These are phyloP conservation scores for Brotula barbata DNA, from an alignment of 2,797 vertebrate genomes.

Conservation along the genomic window DNA sequence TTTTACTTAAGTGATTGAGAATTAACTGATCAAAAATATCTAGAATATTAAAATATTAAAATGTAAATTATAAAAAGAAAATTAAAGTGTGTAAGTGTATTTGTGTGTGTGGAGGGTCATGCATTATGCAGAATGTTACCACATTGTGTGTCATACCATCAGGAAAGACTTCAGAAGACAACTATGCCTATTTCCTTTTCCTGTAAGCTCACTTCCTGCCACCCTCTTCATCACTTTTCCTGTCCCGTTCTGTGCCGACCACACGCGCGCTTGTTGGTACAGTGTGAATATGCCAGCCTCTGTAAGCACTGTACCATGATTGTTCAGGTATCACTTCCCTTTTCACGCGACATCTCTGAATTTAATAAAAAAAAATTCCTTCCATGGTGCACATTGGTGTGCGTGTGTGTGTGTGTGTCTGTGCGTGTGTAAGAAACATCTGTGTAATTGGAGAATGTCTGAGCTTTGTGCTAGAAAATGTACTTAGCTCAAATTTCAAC, in stretches of 20 bases:
- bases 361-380: background rate
- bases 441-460: background rate
- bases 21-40: no score
- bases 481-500: background rate
- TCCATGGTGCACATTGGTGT: background rate
- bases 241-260: constrained; percentile 1
- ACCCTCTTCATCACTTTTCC: constrained; percentile 8
- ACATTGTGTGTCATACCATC: constrained; percentile 35
- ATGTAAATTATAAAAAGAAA: no score
- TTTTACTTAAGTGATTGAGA: no score
- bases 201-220: constrained; percentile 46
- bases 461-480: background rate
- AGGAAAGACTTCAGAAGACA: constrained; percentile 58
- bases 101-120: background rate
- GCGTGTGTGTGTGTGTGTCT: background rate
- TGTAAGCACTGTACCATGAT: background rate
- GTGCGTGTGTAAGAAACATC: background rate
- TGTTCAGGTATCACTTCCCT: background rate
- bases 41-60: no score
- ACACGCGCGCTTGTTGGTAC: no score
- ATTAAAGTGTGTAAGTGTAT: no score
- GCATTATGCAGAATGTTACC: constrained; percentile 22
- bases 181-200: constrained; percentile 63
- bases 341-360: background rate
- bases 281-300: background rate